Evolutionary conservation across 2,797 vertebrate genomes (phyloP).

Genomic region (Hypotaenidia okinawae): DNA sequence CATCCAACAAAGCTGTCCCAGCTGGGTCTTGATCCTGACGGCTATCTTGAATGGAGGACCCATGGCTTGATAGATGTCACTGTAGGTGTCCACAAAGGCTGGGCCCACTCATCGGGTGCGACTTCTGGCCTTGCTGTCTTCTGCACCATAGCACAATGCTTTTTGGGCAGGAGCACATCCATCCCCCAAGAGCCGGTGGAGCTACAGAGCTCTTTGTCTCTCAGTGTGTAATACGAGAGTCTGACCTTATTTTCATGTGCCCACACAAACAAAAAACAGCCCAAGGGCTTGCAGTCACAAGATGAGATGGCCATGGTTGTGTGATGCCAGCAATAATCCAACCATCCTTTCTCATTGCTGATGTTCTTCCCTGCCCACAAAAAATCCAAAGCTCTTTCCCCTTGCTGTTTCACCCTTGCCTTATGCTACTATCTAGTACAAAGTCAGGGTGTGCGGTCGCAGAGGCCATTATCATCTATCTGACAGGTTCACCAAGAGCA

Average conservation of each 20-base stretch:
- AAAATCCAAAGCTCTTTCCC: background rate
- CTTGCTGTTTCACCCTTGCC: background rate
- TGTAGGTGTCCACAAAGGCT: background rate
- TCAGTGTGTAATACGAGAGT: fast-evolving
- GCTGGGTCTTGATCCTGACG: background rate
- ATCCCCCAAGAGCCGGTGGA: background rate
- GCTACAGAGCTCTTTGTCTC: background rate
- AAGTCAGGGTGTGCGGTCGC: background rate
- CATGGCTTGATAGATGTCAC: background rate
- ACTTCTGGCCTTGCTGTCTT: background rate
- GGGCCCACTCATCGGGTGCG: fast-evolving
- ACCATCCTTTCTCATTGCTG: background rate
- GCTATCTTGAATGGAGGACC: background rate
- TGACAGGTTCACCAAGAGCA: background rate
- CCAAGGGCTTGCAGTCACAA: background rate
- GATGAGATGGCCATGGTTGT: background rate
- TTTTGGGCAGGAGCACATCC: background rate
- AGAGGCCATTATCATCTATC: background rate
- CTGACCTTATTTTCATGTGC: background rate
- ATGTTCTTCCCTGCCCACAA: background rate
- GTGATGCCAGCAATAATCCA: background rate
- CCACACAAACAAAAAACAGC: background rate
- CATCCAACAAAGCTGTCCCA: background rate
- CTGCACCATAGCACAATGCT: background rate
- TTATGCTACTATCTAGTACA: background rate